Conservation (phyloP, 2,888 invertebrate genomes). For the Drosophila villosipedis region DNA sequence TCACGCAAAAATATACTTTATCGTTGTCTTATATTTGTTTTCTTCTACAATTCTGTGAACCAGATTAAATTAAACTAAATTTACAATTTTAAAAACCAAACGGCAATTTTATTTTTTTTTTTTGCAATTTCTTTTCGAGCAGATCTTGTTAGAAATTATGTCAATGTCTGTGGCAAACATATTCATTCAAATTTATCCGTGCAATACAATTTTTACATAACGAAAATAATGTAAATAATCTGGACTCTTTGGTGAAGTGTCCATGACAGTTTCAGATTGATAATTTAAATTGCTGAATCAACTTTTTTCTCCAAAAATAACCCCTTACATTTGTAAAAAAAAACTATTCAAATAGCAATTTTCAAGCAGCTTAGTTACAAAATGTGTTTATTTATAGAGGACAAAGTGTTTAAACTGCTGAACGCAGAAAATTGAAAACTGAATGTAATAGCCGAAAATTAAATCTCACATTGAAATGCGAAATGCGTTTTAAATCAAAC, state of each 20-base stretch:
- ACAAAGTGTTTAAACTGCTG: background rate
- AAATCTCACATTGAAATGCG: background rate
- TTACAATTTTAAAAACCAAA: background rate
- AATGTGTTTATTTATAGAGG: background rate
- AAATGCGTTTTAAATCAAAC: background rate
- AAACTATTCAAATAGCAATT: background rate
- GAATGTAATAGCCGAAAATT: background rate
- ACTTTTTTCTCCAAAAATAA: background rate
- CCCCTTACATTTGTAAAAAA: background rate
- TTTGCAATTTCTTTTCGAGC: background rate
- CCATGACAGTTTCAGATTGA: background rate
- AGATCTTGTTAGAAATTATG: background rate
- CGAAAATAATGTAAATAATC: background rate
- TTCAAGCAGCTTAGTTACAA: background rate
- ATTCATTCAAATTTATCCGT: background rate
- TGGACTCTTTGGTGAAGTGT: background rate
- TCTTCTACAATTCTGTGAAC: background rate
- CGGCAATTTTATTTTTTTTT: too few species aligned
- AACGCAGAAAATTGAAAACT: background rate
- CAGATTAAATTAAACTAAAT: background rate
- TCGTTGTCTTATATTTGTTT: conserved; percentile 14
- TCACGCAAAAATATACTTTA: background rate
- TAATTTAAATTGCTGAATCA: background rate
- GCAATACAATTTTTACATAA: background rate
- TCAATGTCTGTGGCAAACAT: background rate